Evolutionary conservation across 2,113 vertebrate genomes (phyloP), one percentile per base, ranked within the genome.

Genomic region (Apodemus speciosus): DNA sequence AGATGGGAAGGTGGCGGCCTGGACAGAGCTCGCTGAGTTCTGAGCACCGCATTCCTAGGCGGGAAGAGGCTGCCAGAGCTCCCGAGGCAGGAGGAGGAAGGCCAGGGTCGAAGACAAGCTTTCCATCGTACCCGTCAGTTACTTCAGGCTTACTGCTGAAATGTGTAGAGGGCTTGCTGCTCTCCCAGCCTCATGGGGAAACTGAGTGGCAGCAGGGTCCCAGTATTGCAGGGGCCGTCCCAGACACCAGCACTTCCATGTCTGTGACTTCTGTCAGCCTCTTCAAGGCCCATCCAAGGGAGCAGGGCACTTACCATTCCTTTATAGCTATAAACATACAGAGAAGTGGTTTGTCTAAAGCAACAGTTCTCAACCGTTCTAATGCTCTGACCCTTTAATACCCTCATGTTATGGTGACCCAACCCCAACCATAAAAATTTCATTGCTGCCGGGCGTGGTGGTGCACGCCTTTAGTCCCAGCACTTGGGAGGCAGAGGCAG

Each of bases 21-120:
- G 30, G 51, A 21, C 66, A 83, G 62, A 7, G 38, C 13, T 83
- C 53, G 66, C 43, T 87, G 76, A 62, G 49, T 87, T 93, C 46
- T 60, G 38, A 94, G 69, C 30, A 7, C 38, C 85, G 27, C 6
- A 2, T 97, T 85, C 94, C 92, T 95, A 96, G 97, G 64, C 64
- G 27, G 1, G 27, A 66, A 49, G 49, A 75, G 23, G 62, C 27
- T 21, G 27, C 32, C 87, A 83, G 89, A n/a, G 43, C n/a, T 38
- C 9, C 71, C 87, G 32, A 80, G 64, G 1, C 27, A 40, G 1
- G 21, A 62, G 69, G 71, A 71, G 1, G 21, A 62, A 73, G 71
- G 71, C 9, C 32, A n/a, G 27, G n/a, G 32, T 21, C 79, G 56
- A 75, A 64, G 20, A 14, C 77, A 20, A 86, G 81, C 7, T 51